Evolutionary conservation across 1,140 invertebrate species (phyloP), one percentile per base, ranked within the genome.

Genomic region (Hermetia illucens): DNA sequence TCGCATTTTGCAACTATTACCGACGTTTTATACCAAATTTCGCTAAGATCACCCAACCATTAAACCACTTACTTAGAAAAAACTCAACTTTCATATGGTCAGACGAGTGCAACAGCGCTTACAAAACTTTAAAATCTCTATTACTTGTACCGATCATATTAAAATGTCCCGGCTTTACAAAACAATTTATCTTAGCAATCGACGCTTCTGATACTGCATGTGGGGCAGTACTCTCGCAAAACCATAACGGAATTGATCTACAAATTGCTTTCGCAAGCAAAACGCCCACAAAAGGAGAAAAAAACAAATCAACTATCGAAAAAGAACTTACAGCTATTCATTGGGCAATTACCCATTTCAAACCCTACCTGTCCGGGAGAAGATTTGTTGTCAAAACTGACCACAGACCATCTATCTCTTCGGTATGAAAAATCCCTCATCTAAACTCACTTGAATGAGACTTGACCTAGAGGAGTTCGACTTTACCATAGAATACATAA

Each of bases 261-360:
- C 50, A 50, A 5, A 43, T 62, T 5, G 45, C 49, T 4, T 58
- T 49, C 41, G 49, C 50, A 2, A 42, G 32, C 2, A 34, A 48
- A 24, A 48, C 49, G 3, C 36, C 55, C 12, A 52, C 44, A 15
- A 44, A 45, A 39, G 38, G 40, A 4, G 52, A 52, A 45, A 33
- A 13, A 32, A 49, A 45, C 41, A 53, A 53, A 40, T 40, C 42
- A 2, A 49, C 50, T 2, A 55, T 45, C 10, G 52, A 60, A 43
- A 47, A 50, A 25, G 52, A 59, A 48, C 34, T 54, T 3, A 25
- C 59, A 21, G 56, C 48, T 9, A 51, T 55, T 10, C 47, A 70
- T 13, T 58, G 51, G 52, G 56, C 58, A 2, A 48, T 63, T 5
- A 53, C 62, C 40, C 44, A 64, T 39, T 67, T 65, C 33, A 29